Percentiles rank a stretch among this genome's conserved stretches.
These are phyloP conservation scores for Romanogobio albipinnatus DNA, from an alignment of 2,113 vertebrate species.

Conservation along the genomic window DNA sequence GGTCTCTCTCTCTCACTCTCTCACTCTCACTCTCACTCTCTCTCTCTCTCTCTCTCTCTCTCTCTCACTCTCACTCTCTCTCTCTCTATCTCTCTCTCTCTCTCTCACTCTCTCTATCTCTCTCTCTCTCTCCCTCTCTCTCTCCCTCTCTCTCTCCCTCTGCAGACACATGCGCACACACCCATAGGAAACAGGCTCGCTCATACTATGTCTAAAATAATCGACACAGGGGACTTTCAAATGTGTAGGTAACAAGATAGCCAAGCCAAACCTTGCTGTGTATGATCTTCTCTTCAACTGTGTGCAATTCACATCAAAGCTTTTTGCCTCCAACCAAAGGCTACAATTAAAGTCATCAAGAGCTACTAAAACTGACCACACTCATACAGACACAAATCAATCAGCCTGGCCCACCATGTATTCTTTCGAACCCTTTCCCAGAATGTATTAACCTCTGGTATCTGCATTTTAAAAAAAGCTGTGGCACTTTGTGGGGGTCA, in stretches of 20 bases:
- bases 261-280: slow-evolving; percentile 6
- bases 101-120: slow-evolving; percentile 19
- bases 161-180: not conserved
- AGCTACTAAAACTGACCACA: slow-evolving; percentile 55
- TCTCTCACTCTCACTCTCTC: no score
- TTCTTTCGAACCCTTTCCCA: slow-evolving; percentile 29
- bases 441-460: slow-evolving; percentile 36
- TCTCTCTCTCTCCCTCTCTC: slow-evolving; percentile 30
- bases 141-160: not conserved
- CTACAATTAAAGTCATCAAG: slow-evolving; percentile 47
- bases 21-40: not conserved
- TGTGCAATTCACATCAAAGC: slow-evolving; percentile 47
- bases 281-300: slow-evolving; percentile 2
- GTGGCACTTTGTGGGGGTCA: slow-evolving; percentile 45
- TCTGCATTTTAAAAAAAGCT: slow-evolving; percentile 33
- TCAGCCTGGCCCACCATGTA: slow-evolving; percentile 22
- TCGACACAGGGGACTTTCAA: slow-evolving; percentile 6
- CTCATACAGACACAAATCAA: slow-evolving; percentile 44
- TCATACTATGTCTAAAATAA: not conserved
- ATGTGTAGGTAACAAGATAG: slow-evolving; percentile 9
- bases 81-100: slow-evolving; percentile 12
- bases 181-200: not conserved
- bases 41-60: slow-evolving; percentile 33
- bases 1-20: slow-evolving; percentile 34
- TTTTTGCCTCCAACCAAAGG: slow-evolving; percentile 41